A percentile compares a stretch with the other conserved stretches of the same genome.
Evolutionary conservation across 2,113 vertebrate species (phyloP).

Genomic region (Glaucomys volans): DNA sequence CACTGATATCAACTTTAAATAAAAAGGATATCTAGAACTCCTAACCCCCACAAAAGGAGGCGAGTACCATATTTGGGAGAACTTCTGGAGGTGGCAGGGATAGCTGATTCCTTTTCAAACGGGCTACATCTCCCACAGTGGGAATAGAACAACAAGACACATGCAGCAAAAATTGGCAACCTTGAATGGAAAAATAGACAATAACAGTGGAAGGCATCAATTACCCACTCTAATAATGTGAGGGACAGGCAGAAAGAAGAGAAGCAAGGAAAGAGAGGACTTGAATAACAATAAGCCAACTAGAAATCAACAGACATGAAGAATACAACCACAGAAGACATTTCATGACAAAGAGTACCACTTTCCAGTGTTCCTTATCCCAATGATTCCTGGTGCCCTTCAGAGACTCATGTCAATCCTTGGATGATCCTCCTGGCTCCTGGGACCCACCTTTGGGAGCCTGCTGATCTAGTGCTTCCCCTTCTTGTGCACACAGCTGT

Average conservation of each 20-base stretch:
- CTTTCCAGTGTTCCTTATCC: background rate
- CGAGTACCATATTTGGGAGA: background rate
- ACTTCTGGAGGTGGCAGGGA: background rate
- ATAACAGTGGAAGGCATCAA: background rate
- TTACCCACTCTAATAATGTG: background rate
- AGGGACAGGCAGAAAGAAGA: background rate
- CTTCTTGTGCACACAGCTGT: background rate
- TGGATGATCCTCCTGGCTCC: background rate
- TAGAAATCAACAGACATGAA: background rate
- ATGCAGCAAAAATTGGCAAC: background rate
- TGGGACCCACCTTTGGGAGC: background rate
- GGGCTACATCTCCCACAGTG: background rate
- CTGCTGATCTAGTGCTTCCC: background rate
- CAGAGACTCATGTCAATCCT: rapidly evolving
- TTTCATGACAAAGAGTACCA: background rate
- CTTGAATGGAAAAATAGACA: background rate
- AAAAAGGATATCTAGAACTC: background rate
- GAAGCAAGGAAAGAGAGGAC: background rate
- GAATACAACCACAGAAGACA: background rate
- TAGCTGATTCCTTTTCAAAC: background rate
- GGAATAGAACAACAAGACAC: background rate
- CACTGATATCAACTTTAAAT: background rate
- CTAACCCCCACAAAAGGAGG: background rate
- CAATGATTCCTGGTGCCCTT: background rate
- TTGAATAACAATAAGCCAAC: background rate